Percentiles rank a stretch among this genome's conserved stretches.
phyloP scores from a whole-genome alignment of 2,113 vertebrate genomes.

The Acrocephalus kingi region DNA sequence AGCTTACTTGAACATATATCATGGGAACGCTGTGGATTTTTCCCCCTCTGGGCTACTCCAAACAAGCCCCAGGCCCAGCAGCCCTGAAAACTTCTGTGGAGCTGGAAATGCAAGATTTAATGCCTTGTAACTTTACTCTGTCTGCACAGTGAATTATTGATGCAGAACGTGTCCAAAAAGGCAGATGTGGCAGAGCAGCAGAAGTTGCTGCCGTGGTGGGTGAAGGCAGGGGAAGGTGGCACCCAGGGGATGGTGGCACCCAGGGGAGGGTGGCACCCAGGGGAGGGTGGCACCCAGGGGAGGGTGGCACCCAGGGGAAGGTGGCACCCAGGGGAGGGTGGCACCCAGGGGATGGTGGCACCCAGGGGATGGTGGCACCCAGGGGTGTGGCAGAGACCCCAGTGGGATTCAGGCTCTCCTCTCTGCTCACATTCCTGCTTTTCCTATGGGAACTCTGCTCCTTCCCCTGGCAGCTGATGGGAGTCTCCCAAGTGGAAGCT shows the following conservation, averaged over 20 bases:
- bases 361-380: background rate
- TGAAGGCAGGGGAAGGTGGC: background rate
- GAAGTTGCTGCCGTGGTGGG: background rate
- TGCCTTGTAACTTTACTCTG: slow-evolving; percentile 33
- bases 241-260: background rate
- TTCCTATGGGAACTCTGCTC: background rate
- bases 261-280: no score
- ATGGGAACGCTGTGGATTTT: background rate
- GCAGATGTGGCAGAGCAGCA: background rate
- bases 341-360: background rate
- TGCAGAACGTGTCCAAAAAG: background rate
- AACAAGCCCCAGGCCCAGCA: slow-evolving; percentile 27
- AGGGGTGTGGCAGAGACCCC: background rate
- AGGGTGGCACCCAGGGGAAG: background rate
- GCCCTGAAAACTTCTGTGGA: background rate
- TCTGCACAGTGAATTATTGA: background rate
- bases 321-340: background rate
- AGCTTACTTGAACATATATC: slow-evolving; percentile 20
- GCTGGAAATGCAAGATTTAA: slow-evolving; percentile 41
- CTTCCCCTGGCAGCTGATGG: background rate
- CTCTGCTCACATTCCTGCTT: background rate
- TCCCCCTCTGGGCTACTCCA: background rate
- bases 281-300: no score
- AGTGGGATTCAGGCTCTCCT: background rate
- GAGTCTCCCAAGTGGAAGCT: background rate